Base-by-base conservation (phyloP, 2,113 vertebrate genomes). In the Ctenodactylus gundi region DNA sequence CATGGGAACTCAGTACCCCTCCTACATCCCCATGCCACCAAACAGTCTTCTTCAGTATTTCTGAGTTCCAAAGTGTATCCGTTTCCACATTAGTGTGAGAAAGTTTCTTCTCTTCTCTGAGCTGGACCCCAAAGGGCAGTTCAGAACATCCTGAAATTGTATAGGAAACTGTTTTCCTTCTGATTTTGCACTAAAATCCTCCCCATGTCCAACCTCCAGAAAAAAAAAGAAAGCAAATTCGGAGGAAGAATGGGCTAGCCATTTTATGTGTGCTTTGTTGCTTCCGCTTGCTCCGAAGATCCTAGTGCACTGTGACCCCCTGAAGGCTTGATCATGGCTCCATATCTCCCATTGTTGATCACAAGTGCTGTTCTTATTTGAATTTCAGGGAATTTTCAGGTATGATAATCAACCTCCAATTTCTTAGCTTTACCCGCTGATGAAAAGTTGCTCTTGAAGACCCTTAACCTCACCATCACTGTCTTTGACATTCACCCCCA, bases 401-500 rank as follows among this genome's bases (percentile, higher is more conserved):
- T 29, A 36, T 18, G 12, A 58, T 55, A 12, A n/a, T 57, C 31
- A 57, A 21, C 21, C 62, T 75, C 21, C 58, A 55, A 3, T 27
- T 11, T 20, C 25, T 81, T 53, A 72, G 73, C 23, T 77, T 76
- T 92, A 60, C 21, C 73, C 36, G 85, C 25, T 17, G 13, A 65
- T 44, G 18, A 82, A 7, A 55, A 60, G 36, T 39, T 53, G 84
- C 31, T 91, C 46, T 85, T 88, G 72, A 95, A 88, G 58, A 31
- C 15, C 57, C 49, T 21, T 20, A 46, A 34, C n/a, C 55, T 76
- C 34, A 10, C n/a, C 31, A 70, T 65, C 55, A 31, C 41, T 75
- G 65, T 49, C 65, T 94, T 60, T 81, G 31, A 77, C 86, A 85
- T 82, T n/a, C 65, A 60, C 10, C 14, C 55, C 46, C 55, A 93